Evolutionary conservation across 2,797 vertebrate species (phyloP).

Genomic region (Syndactyla subalaris): DNA sequence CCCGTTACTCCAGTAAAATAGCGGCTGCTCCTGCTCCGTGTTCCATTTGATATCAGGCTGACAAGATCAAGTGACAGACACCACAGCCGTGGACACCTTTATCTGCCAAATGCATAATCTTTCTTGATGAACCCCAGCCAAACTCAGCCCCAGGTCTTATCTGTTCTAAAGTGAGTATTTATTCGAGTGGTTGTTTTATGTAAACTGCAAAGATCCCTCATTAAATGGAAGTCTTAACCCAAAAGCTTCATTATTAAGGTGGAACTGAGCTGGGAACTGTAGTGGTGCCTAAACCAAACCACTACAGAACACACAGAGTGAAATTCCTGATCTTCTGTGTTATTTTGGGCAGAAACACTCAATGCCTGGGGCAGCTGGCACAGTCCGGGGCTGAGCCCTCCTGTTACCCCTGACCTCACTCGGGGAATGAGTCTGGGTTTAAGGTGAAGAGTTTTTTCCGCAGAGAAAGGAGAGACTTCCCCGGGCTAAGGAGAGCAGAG

Average conservation of each 20-base stretch:
- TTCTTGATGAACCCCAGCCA: constrained; percentile 15
- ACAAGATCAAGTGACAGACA: not conserved
- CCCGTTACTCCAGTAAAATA: not conserved
- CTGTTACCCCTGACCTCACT: not conserved
- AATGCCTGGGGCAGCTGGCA: not conserved
- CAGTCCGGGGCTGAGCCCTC: not conserved
- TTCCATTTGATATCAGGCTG: not conserved
- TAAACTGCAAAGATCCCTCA: constrained; percentile 36
- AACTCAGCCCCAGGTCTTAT: constrained; percentile 30
- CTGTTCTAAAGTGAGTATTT: constrained; percentile 31
- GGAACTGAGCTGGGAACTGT: not conserved
- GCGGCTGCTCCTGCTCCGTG: not conserved
- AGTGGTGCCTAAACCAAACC: too few relatives aligned
- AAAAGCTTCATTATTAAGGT: not conserved
- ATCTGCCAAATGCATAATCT: not conserved
- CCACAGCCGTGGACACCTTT: not conserved
- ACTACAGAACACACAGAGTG: not conserved
- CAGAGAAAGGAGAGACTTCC: not conserved
- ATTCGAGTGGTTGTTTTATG: constrained; percentile 42
- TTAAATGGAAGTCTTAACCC: constrained; percentile 21
- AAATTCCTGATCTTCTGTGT: not conserved
- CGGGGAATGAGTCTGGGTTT: not conserved
- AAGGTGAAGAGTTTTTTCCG: not conserved
- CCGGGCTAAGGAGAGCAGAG: not conserved
- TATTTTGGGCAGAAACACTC: not conserved